phyloP scores from a whole-genome alignment of 2,888 invertebrate species.

The Noctua fimbriata region DNA sequence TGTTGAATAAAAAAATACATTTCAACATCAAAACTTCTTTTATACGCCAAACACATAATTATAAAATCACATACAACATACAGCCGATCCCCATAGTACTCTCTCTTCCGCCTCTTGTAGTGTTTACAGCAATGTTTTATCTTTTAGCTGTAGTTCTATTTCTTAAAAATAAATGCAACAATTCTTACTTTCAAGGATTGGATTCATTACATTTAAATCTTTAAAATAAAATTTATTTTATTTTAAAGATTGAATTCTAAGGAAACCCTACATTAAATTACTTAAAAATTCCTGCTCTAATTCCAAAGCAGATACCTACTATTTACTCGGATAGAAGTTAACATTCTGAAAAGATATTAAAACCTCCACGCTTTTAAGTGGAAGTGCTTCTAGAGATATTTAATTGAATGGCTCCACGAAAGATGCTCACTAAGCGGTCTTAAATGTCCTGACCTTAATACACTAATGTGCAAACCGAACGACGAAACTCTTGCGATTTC shows the following conservation, averaged over 20 bases:
- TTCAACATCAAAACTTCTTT: too few species aligned
- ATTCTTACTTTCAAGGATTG: not conserved
- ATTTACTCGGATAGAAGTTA: slow-evolving; percentile 36
- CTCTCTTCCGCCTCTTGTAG: too few species aligned
- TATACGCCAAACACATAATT: too few species aligned
- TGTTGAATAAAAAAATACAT: too few species aligned
- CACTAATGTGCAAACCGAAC: slow-evolving; percentile 41
- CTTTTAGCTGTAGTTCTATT: not conserved
- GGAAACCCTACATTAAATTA: not conserved
- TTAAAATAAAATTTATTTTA: not conserved
- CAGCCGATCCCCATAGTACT: too few species aligned
- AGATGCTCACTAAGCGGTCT: slow-evolving; percentile 46
- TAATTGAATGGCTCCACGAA: slow-evolving; percentile 71
- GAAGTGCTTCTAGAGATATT: slow-evolving; percentile 63
- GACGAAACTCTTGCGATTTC: slow-evolving; percentile 18
- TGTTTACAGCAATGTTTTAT: not conserved
- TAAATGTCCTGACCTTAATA: slow-evolving; percentile 63
- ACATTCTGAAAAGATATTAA: slow-evolving; percentile 37
- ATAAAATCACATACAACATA: too few species aligned
- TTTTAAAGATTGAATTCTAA: not conserved
- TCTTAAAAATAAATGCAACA: not conserved
- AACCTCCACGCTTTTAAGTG: slow-evolving; percentile 59
- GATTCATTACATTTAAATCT: not conserved
- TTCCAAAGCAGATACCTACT: slow-evolving; percentile 1
- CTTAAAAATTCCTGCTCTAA: not conserved